Conservation (phyloP, 2,888 invertebrate genomes). For the Mystacides longicornis region DNA sequence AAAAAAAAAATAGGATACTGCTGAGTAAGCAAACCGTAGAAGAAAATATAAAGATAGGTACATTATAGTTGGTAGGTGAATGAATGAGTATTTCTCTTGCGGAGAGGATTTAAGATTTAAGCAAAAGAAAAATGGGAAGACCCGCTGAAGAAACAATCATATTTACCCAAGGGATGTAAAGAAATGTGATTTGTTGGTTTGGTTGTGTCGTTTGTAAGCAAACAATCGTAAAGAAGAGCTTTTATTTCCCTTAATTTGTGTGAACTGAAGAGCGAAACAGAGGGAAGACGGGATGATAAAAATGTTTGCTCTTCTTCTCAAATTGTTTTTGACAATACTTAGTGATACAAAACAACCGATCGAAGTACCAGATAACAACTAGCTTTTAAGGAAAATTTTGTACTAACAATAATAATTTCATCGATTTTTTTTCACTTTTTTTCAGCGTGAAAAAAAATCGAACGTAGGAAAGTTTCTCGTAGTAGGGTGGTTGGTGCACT, state of each 20-base stretch:
- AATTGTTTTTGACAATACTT: slow-evolving; percentile 1
- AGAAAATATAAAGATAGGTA: too few relatives aligned
- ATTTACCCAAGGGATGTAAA: slow-evolving; percentile 4
- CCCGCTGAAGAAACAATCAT: slow-evolving; percentile 3
- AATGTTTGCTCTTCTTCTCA: not conserved
- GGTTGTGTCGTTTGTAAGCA: slow-evolving; percentile 4
- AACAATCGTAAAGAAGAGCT: not conserved
- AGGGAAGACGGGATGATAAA: not conserved
- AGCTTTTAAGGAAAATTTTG: too few relatives aligned
- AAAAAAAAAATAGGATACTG: too few relatives aligned
- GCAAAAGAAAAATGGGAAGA: not conserved
- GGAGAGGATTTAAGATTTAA: not conserved
- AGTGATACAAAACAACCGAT: too few relatives aligned
- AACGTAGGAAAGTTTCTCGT: too few relatives aligned
- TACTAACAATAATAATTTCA: too few relatives aligned
- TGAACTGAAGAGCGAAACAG: not conserved
- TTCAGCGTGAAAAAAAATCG: too few relatives aligned
- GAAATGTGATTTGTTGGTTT: slow-evolving; percentile 6
- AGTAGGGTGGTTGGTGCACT: too few relatives aligned
- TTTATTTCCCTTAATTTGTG: slow-evolving; percentile 4
- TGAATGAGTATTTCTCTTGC: not conserved
- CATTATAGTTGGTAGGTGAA: too few relatives aligned
- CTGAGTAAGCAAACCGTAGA: too few relatives aligned
- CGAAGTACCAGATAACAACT: too few relatives aligned
- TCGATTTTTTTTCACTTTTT: too few relatives aligned